These are phyloP conservation scores for Tonatia bakeri DNA, from an alignment of 2,113 vertebrate genomes.

Conservation along the genomic window DNA sequence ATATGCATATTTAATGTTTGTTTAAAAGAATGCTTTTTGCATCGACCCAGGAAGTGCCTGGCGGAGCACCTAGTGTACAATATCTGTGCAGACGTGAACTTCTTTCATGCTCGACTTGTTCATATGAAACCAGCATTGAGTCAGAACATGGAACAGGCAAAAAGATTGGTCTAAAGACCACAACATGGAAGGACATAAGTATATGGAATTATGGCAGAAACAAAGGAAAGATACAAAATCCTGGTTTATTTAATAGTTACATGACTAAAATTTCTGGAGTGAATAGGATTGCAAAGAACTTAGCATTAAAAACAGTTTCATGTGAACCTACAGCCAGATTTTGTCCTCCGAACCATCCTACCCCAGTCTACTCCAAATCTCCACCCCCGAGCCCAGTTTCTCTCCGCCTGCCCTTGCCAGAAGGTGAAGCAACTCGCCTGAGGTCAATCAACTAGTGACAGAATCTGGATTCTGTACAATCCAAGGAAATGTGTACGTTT, in stretches of 20 bases:
- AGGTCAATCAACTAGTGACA: neutral
- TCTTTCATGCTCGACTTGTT: neutral
- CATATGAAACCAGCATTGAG: neutral
- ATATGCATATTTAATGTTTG: neutral
- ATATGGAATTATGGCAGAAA: neutral
- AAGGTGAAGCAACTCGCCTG: neutral
- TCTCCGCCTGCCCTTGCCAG: neutral
- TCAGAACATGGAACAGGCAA: neutral
- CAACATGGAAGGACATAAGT: constrained; percentile 14
- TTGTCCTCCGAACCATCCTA: neutral
- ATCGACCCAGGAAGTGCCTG: neutral
- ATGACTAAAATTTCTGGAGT: constrained; percentile 7
- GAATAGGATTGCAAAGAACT: neutral
- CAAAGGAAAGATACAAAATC: constrained; percentile 17
- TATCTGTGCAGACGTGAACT: neutral
- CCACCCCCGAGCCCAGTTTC: neutral
- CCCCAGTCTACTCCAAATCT: neutral
- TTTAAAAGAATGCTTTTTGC: neutral
- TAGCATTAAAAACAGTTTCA: neutral
- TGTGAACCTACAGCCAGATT: neutral
- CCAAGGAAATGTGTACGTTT: neutral
- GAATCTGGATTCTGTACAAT: neutral
- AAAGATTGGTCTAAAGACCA: neutral
- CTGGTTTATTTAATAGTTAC: neutral
- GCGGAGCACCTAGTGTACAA: neutral